Percentiles rank a stretch among this genome's conserved stretches.
These are phyloP conservation scores for Rotaria magnacalcarata DNA, from an alignment of 2,888 invertebrate genomes.

Conservation along the genomic window DNA sequence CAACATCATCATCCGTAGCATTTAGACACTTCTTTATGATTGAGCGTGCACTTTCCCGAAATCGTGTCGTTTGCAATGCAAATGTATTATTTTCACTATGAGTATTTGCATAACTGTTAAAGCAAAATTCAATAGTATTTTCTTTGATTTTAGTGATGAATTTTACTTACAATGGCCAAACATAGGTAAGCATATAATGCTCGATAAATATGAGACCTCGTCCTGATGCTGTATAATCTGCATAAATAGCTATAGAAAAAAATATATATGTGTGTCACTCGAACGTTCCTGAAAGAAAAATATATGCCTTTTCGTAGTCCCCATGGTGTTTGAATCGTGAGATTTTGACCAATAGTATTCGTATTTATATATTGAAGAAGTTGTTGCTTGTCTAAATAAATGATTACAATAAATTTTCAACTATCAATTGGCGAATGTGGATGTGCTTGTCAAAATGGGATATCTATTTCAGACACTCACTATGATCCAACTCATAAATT, in stretches of 20 bases:
- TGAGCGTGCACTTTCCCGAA: constrained; percentile 48
- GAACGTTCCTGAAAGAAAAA: not conserved
- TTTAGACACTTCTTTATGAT: constrained; percentile 50
- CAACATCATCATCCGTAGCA: constrained; percentile 49
- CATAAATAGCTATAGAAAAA: constrained; percentile 40
- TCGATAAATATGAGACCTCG: constrained; percentile 41
- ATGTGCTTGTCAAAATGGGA: too few relatives aligned
- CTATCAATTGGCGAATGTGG: too few relatives aligned
- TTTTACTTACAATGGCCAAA: not conserved
- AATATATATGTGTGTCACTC: too few relatives aligned
- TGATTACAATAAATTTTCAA: too few relatives aligned
- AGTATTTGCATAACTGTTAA: constrained; percentile 49
- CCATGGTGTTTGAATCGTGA: not conserved
- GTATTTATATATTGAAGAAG: not conserved
- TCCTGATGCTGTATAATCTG: constrained; percentile 48
- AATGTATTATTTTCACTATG: constrained; percentile 49
- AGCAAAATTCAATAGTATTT: too few relatives aligned
- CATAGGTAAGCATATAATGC: constrained; percentile 28
- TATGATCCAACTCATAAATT: too few relatives aligned
- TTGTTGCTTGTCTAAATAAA: too few relatives aligned
- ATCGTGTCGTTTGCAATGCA: constrained; percentile 49
- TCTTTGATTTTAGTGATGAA: too few relatives aligned
- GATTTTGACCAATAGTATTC: not conserved
- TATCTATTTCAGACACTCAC: too few relatives aligned
- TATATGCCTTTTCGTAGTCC: not conserved